Evolutionary conservation across 2,113 vertebrate species (phyloP).

Genomic region (Promerops cafer): DNA sequence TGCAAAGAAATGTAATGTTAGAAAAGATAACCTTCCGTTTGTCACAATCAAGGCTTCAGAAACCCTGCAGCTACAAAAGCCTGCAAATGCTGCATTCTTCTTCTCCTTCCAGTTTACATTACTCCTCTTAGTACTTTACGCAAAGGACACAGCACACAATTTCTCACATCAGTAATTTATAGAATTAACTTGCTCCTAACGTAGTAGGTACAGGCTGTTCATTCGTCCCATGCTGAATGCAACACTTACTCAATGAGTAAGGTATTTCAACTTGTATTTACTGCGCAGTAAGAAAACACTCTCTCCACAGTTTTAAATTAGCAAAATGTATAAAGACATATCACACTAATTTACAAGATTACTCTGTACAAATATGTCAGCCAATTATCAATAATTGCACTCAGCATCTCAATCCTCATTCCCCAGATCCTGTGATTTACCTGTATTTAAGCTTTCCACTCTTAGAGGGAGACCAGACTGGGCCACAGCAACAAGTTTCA

Average conservation of each 20-base stretch:
- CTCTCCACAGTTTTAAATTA: neutral
- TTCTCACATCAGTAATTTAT: neutral
- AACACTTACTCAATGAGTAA: neutral
- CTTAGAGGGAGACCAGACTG: slow-evolving; percentile 92
- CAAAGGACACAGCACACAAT: neutral
- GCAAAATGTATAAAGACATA: neutral
- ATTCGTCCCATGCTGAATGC: neutral
- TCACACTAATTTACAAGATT: neutral
- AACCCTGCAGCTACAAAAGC: neutral
- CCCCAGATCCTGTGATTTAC: slow-evolving; percentile 54
- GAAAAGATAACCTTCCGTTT: neutral
- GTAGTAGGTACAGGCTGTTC: neutral
- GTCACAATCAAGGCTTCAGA: neutral
- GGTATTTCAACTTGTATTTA: neutral
- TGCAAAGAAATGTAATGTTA: neutral
- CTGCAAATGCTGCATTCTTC: neutral
- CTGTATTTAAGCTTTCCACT: slow-evolving; percentile 95
- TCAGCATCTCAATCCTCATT: neutral
- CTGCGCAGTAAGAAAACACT: neutral
- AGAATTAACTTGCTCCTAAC: neutral
- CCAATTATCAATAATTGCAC: neutral
- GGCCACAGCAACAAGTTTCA: slow-evolving; percentile 96
- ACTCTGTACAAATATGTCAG: neutral
- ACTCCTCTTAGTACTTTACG: neutral
- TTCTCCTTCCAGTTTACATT: neutral